phyloP scores from a whole-genome alignment of 2,797 vertebrate genomes.

The Morus bassanus region DNA sequence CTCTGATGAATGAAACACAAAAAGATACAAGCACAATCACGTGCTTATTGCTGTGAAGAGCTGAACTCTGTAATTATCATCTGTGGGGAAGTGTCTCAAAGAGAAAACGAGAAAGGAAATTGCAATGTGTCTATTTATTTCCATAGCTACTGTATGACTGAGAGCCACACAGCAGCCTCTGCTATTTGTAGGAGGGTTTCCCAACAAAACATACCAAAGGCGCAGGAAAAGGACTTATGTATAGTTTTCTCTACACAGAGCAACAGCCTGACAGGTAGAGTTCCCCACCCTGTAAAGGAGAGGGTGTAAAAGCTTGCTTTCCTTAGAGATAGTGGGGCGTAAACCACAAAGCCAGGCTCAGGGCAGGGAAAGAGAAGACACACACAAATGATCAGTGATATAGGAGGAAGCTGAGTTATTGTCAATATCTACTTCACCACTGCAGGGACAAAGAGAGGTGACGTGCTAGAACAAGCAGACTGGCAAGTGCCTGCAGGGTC shows the following conservation, averaged over 20 bases:
- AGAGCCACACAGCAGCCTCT: constrained; percentile 3
- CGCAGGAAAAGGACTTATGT: neutral
- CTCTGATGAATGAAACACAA: constrained; percentile 41
- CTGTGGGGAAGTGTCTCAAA: constrained; percentile 24
- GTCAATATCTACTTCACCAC: neutral
- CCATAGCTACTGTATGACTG: constrained; percentile 44
- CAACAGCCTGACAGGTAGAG: neutral
- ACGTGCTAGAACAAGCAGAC: neutral
- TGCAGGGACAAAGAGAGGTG: neutral
- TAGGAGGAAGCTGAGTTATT: neutral
- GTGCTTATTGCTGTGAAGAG: constrained; percentile 21
- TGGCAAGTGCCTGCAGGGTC: neutral
- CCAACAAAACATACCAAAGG: constrained; percentile 40
- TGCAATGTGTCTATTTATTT: constrained; percentile 43
- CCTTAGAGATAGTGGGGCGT: neutral
- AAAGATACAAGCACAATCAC: constrained; percentile 44
- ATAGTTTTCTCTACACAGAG: neutral
- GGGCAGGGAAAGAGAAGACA: neutral
- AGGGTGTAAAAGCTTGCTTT: neutral
- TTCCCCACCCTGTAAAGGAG: neutral
- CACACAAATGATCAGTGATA: neutral
- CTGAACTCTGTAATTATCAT: constrained; percentile 51
- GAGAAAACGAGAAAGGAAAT: constrained; percentile 63
- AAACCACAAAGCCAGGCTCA: neutral
- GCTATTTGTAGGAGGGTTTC: constrained; percentile 29